Conservation (phyloP, 2,888 invertebrate genomes). For the Beris chalybata region DNA sequence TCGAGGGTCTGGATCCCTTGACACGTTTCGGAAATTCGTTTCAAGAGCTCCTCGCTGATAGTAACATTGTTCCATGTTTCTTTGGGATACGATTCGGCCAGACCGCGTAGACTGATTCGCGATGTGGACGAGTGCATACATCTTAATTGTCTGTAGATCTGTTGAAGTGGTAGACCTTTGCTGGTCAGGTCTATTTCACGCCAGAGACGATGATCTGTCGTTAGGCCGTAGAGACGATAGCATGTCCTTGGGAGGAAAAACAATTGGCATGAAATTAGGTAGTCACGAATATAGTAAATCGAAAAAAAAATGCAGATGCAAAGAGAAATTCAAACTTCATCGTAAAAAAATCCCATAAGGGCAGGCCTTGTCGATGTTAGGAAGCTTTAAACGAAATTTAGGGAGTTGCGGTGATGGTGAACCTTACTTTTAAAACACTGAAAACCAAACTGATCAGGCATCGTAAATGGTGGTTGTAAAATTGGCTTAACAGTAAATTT, state of each 20-base stretch:
- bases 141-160: slow-evolving; percentile 48
- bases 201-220: slow-evolving; percentile 53
- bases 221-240: slow-evolving; percentile 48
- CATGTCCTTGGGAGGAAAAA: slow-evolving; percentile 47
- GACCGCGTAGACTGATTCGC: slow-evolving; percentile 50
- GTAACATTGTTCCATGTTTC: slow-evolving; percentile 40
- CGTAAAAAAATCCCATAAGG: no score
- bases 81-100: slow-evolving; percentile 44
- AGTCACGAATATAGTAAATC: no score
- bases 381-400: no score
- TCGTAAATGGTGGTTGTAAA: no score
- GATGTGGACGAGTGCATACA: slow-evolving; percentile 49
- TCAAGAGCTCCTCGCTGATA: slow-evolving; percentile 47
- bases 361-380: no score
- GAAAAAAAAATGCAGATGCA: no score
- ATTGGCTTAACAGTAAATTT: no score
- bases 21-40: slow-evolving; percentile 46
- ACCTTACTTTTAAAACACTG: no score
- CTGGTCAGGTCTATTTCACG: slow-evolving; percentile 49
- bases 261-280: no score
- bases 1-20: slow-evolving; percentile 47
- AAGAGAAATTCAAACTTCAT: no score
- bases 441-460: no score
- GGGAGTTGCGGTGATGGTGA: no score
- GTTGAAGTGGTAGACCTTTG: slow-evolving; percentile 46